Base-by-base conservation (phyloP, 2,797 vertebrate genomes). In the Eospalax fontanierii region DNA sequence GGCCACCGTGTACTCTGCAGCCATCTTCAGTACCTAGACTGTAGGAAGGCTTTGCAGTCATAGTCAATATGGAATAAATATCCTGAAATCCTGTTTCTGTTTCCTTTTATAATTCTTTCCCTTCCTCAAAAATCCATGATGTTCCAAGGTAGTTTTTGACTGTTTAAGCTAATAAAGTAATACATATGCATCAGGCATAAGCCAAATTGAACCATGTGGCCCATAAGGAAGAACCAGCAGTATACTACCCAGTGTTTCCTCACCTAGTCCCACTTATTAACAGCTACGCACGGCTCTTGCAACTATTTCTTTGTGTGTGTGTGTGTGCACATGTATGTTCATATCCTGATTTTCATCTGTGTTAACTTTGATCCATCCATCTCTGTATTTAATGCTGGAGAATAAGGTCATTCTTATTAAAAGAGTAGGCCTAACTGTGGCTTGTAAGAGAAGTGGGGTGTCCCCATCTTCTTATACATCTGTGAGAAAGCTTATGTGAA, bases 1-100 rank as follows among this genome's bases (percentile, higher is more conserved):
- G 93, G 95, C 96, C 93, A 94, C 90, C 78, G 93, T 93, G 95
- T 98, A 95, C 96, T 96, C 96, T 87, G 90, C 73, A 40, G 95
- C 91, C 80, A 11, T 88, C 89, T 95, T 81, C 94, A 83, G 19
- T 74, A 16, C 96, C 96, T 95, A 38, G 96, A 89, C 73, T 26
- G 9, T 28, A 57, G 82, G 94, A 95, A 96, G 95, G 81, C 81
- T 96, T 96, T 90, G 35, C 74, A 93, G 43, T 83, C 76, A 73
- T 0, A 35, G 57, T 61, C 83, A 73, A 2, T 18, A 7, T 65
- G 57, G 50, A 59, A n/a, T 78, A 95, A 88, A 97, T 80, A 87
- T 87, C 88, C 59, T 81, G 80, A 75, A 89, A 50, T 70, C 40
- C 78, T 92, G 61, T 87, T 96, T 93, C 90, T 71, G 22, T 92